Evolutionary conservation across 2,113 vertebrate species (phyloP), one percentile per base, ranked within the genome.

Genomic region (Aleadryas rufinucha): DNA sequence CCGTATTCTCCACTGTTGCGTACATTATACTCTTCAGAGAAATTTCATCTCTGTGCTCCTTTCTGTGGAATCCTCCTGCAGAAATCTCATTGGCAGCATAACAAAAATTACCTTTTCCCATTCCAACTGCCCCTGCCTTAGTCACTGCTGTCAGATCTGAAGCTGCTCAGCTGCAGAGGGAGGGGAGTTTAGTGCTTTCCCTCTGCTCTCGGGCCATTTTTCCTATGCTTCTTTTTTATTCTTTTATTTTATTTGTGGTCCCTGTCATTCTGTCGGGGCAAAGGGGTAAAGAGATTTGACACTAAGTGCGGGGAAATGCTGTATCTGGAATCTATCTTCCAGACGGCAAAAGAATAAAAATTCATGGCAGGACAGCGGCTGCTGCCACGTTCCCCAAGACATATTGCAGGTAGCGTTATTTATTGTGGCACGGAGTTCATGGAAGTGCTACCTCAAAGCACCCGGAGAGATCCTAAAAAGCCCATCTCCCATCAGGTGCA

Each of bases 361-460:
- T 98, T 98, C 98, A 98, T 98, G 98, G 98, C 98, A 98, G 97
- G 97, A 98, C 97, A 96, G 97, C 98, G 77, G 82, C 97, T 89
- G 96, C 98, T 98, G 98, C 97, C 98, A 98, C 96, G 91, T 97
- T 98, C 97, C 96, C 98, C 84, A 97, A 98, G 98, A 98, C 98
- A 98, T 98, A 98, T 98, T 98, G 98, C 98, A 98, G 98, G 98
- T 98, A 98, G 98, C 94, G 63, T 98, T 98, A 98, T 98, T 98
- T 98, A 98, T 98, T 97, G 98, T 98, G 98, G 98, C 98, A 97
- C 96, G 92, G 97, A 98, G 98, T 98, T 98, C 98, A 98, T 98
- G 97, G 96, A 98, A 98, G 98, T 97, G 98, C 98, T 98, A 97
- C 98, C 98, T 98, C 97, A 95, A 94, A 98, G 98, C 98, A 98